Evolutionary conservation across 2,797 vertebrate genomes (phyloP), one percentile per base, ranked within the genome.

Genomic region (Delichon dasypus): DNA sequence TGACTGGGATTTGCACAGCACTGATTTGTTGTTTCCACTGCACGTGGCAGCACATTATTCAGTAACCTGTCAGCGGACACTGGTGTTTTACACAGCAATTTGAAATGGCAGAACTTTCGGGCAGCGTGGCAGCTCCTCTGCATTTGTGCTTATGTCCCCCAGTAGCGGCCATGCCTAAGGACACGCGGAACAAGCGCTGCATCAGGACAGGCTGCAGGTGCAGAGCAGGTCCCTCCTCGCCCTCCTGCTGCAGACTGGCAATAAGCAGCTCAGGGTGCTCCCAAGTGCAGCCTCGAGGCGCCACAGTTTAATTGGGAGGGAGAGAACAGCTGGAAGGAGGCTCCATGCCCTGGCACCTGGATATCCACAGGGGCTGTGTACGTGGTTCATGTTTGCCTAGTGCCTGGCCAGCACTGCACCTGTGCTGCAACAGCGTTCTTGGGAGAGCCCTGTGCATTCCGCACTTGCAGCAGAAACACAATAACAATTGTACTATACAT

Each of bases 261-360:
- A 12, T 1, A 12, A 58, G 29, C 48, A 55, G 55, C 30, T 60
- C 26, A 11, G 36, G 11, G 23, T 6, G 58, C 68, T 71, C 32
- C 25, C 5, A 48, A 42, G 10, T 38, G 70, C 79, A 81, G 54
- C 38, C 85, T 71, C 18, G 1, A 38, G 77, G 62, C 45, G 38
- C 23, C 57, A 25, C 11, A 8, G 23, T 16, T 67, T 27, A 7
- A 64, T 38, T 38, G 38, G 38, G 2, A 30, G 51, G 25, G 64
- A 70, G 19, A 54, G 45, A 76, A 13, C 13, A 45, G 38, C 66
- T 76, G 5, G 1, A 54, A 84, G 55, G 11, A 61, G 65, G 36
- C 66, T 65, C 47, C 22, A 1, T 44, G 50, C 54, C 40, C n/a
- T n/a, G 18, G 17, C 22, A 65, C 4, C 42, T 3, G 0, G 4